phyloP scores from a whole-genome alignment of 2,797 vertebrate genomes.

The Falco biarmicus region DNA sequence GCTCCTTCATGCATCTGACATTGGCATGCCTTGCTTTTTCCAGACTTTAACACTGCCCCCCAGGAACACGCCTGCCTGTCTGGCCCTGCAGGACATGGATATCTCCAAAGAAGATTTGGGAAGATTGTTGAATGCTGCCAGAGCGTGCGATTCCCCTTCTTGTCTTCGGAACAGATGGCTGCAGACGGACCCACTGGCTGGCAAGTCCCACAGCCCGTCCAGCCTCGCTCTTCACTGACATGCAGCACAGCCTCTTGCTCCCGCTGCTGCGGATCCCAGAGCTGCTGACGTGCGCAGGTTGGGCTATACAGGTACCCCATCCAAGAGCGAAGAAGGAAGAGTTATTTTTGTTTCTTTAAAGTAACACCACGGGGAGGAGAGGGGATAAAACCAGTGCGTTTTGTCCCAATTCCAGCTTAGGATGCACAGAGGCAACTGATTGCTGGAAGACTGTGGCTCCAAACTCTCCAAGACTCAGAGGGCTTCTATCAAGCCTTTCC shows the following conservation, averaged over 20 bases:
- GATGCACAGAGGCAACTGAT: not conserved
- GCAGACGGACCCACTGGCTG: not conserved
- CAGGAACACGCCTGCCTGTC: not conserved
- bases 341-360: not conserved
- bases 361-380: fast-evolving
- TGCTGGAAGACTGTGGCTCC: fast-evolving
- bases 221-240: fast-evolving
- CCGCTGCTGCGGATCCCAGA: not conserved
- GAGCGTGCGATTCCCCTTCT: not conserved
- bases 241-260: not conserved
- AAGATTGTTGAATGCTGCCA: not conserved
- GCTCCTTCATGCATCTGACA: not conserved
- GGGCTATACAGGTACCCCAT: not conserved
- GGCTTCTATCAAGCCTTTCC: not conserved
- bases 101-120: not conserved
- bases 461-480: not conserved
- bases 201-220: fast-evolving
- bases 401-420: not conserved
- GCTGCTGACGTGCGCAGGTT: not conserved
- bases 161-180: not conserved
- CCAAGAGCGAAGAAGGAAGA: not conserved
- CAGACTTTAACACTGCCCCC: not conserved
- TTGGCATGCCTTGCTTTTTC: fast-evolving
- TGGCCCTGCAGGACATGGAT: not conserved
- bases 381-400: not conserved